Conservation (phyloP, 2,113 vertebrate genomes). For the Alligator sinensis region DNA sequence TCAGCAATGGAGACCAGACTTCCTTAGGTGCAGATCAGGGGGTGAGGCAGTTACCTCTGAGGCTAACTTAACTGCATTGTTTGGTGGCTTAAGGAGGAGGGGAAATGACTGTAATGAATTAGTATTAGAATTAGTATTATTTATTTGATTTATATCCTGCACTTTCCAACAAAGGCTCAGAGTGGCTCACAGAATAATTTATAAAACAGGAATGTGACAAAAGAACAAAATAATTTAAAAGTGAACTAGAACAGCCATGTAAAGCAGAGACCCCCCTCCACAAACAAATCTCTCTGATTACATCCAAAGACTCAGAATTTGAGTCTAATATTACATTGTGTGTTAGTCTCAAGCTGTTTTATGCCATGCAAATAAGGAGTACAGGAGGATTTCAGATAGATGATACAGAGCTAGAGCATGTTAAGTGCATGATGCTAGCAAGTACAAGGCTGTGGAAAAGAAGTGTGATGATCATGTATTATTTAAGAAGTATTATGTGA, state of each 20-base stretch:
- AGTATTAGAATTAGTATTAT: slow-evolving; percentile 45
- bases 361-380: not conserved
- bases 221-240: no score
- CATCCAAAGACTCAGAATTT: no score
- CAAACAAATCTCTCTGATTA: no score
- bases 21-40: not conserved
- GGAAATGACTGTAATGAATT: not conserved
- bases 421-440: not conserved
- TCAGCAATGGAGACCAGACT: not conserved
- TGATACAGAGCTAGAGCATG: not conserved
- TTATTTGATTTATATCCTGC: slow-evolving; percentile 43
- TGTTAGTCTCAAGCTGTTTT: not conserved
- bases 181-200: no score
- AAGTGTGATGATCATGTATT: accelerated
- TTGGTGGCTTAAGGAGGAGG: not conserved
- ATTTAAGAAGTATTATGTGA: not conserved
- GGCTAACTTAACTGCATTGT: not conserved
- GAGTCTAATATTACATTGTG: no score
- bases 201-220: no score
- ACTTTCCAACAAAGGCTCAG: not conserved
- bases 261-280: no score
- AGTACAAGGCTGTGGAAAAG: not conserved
- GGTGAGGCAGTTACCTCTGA: not conserved
- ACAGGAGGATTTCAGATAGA: not conserved
- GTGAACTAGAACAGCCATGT: no score